Base-by-base conservation (phyloP, 2,888 invertebrate species). In the Xestia c-nigrum region DNA sequence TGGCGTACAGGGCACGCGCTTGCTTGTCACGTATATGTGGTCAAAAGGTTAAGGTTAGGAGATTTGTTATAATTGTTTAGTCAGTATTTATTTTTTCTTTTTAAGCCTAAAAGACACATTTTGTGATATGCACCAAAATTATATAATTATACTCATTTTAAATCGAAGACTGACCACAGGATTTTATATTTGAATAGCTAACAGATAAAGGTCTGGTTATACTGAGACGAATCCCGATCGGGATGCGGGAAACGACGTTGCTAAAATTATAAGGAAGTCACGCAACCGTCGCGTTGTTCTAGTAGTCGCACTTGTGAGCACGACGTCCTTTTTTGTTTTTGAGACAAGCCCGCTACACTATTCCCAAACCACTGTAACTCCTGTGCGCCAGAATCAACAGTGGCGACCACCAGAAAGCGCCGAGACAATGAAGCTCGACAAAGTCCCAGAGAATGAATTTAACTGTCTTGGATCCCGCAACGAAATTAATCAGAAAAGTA, bases 111-210 rank as follows among this genome's bases (percentile, higher is more conserved):
- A 57, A 65, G 50, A 65, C 69, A 47, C 21, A 14, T 64, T 43
- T 43, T 64, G 64, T 57, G 46, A 69, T 69, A 31, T 21, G 21
- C 38, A 55, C 16, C 9, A 5, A 50, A 50, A 47, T 63, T 21
- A 9, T 66, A 43, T 12, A 43, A 52, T 68, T 21, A 63, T 40
- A 43, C 64, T 64, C 64, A 40, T 31, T 63, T 14, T 40, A 14
- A 61, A 46, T 38, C 38, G 55, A 79, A 79, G 77, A 77, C 77
- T 77, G 77, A 78, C n/a, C 5, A 52, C 38, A 43, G 3, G 19
- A 31, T 31, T 65, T 47, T 19, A 5, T 12, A 16, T 52, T 43
- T 24, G 2, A n/a, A 24, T 10, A 47, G n/a, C 4, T 50, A 0
- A 21, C 19, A 50, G 14, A 38, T 52, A 68, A 38, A n/a, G 38